A percentile compares a stretch with the other conserved stretches of the same genome.
Conservation (phyloP, 2,113 vertebrate genomes). For the Nothobranchius furzeri region DNA sequence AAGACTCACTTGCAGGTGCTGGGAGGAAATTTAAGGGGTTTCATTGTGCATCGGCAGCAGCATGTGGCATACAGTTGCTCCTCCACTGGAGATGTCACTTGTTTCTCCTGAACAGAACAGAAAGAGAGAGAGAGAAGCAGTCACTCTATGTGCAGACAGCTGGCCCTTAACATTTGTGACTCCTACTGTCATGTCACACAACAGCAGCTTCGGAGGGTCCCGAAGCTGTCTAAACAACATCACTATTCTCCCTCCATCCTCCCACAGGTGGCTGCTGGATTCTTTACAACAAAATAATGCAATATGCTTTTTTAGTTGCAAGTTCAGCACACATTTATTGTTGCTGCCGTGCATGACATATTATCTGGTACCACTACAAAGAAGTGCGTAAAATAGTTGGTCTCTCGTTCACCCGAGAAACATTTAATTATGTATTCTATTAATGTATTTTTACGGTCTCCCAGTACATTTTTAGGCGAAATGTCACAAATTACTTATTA, state of each 20-base stretch:
- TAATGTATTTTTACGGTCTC: no score
- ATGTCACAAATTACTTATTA: not conserved
- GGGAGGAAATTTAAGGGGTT: not conserved
- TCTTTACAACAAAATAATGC: no score
- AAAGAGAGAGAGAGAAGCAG: constrained; percentile 21
- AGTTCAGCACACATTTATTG: no score
- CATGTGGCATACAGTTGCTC: not conserved
- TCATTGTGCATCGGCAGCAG: not conserved
- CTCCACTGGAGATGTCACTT: not conserved
- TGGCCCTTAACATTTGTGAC: constrained; percentile 57
- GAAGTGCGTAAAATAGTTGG: no score
- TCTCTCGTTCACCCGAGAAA: no score
- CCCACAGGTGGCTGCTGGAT: constrained; percentile 35
- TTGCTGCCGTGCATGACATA: no score
- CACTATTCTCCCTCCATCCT: constrained; percentile 37
- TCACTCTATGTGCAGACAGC: constrained; percentile 40
- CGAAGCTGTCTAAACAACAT: constrained; percentile 41
- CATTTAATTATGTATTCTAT: no score
- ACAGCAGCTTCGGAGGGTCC: constrained; percentile 29
- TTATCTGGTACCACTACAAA: no score
- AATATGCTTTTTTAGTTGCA: no score
- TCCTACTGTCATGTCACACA: constrained; percentile 38
- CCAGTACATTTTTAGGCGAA: not conserved
- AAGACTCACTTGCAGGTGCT: not conserved
- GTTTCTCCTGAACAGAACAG: constrained; percentile 15